Evolutionary conservation across 2,113 vertebrate genomes (phyloP).

Genomic region (Megaptera novaeangliae): DNA sequence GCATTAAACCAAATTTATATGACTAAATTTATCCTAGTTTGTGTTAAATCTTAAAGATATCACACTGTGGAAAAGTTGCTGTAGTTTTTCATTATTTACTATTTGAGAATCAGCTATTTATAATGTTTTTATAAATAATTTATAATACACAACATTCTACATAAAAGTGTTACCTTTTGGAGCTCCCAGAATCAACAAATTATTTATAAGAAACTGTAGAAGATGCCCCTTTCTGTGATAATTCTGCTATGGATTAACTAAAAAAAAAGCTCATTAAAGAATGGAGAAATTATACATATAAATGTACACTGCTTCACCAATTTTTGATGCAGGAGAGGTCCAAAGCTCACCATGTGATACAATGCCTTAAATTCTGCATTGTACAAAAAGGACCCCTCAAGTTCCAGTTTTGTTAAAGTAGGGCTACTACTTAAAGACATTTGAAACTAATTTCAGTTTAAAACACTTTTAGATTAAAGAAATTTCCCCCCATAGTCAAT

Average conservation of each 20-base stretch:
- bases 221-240: background rate
- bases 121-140: constrained; percentile 1
- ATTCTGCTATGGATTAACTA: background rate
- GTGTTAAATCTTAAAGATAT: background rate
- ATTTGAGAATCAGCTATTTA: constrained; percentile 10
- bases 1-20: constrained; percentile 4
- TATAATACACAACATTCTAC: background rate
- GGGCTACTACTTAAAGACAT: background rate
- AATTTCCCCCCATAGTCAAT: background rate
- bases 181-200: background rate
- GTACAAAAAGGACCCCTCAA: background rate
- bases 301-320: background rate
- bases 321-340: background rate
- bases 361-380: background rate
- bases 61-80: background rate
- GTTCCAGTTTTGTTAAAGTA: background rate
- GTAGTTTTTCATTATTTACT: constrained; percentile 19
- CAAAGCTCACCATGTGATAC: background rate
- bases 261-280: background rate
- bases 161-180: background rate
- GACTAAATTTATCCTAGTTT: background rate
- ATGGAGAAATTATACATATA: background rate
- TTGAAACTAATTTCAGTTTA: background rate
- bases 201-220: background rate
- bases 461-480: constrained; percentile 7